Base-by-base conservation (phyloP, 2,113 vertebrate species). In the Larimichthys crocea region DNA sequence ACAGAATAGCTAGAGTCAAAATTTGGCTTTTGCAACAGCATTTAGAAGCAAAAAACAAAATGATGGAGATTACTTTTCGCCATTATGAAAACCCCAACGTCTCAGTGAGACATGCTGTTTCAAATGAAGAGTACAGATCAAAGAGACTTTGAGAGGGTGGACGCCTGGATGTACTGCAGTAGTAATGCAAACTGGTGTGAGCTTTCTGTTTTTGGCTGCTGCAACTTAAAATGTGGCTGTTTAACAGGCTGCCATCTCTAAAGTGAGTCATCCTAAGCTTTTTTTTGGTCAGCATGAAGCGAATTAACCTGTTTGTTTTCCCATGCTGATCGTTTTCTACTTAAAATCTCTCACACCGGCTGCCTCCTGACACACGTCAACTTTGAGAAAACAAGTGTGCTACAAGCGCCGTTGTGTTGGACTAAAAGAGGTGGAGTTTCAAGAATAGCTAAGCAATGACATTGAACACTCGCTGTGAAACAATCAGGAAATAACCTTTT, bases 311-410 rank as follows among this genome's bases (percentile, higher is more conserved):
- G 3, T 16, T 62, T n/a, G 4, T 42, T 62, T 62, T 6, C 17
- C 29, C 56, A 35, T 53, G 49, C 66, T 29, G 65, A 78, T 42
- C 22, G 22, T 22, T 65, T 56, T 76, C 42, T 56, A 35, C 48
- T 76, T 17, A 31, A 57, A 66, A n/a, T 63, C 31, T 49, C 20
- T 3, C n/a, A 9, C 22, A 19, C 60, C 40, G n/a, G 48, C 14
- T 74, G 26, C 16, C 10, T 44, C 59, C 53, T 63, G 29, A 29
- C 60, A 64, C 12, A 24, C 2, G 0, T 16, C 14, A 40, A 24
- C 29, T 40, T 22, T 46, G 14, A 57, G 17, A 29, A 16, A 65
- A 46, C 12, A 8, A 2, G 19, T 66, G 42, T 66, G 42, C 29
- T 67, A 14, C 5, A 1, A 26, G 12, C 0, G 0, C 29, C 6